Base-by-base conservation (phyloP, 2,113 vertebrate species). In the Platysteira castanea region DNA sequence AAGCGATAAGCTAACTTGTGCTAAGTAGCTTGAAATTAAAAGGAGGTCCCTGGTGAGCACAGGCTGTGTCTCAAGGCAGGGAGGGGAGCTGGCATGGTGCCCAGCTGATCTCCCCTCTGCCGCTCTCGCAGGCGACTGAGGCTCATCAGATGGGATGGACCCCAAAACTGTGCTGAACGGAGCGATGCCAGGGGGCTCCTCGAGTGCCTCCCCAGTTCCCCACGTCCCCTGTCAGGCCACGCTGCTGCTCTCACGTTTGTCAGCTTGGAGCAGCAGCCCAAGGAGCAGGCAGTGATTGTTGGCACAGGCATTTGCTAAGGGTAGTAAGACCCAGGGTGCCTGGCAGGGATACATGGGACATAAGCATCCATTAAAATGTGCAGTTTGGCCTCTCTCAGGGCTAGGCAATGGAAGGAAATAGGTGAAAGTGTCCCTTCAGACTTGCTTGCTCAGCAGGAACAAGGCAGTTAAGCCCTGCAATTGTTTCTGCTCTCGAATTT, bases 121-220 rank as follows among this genome's bases (percentile, higher is more conserved):
- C 37, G 64, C 22, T 0, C 21, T 44, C 37, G 15, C 26, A 27
- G 41, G 20, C 28, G 56, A 2, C 20, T 17, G 52, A 50, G 39
- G 20, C 1, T 1, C 2, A 0, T 60, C 35, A 9, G 22, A 12
- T 1, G 3, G 50, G 16, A 26, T 11, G 31, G 56, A 59, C 26
- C 33, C 50, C 54, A 80, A 60, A 77, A 59, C 24, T 2, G 1
- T 8, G 15, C 26, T 11, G 57, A 28, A 24, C 0, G 0, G 14
- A 33, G 37, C 1, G 1, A 16, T 60, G n/a, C 30, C 0, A 30
- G 61, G 61, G 60, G 24, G 16, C 9, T 80, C 31, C 23, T 76
- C 2, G 0, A 23, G 31, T 35, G 33, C 30, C 15, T 57, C 31
- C 46, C 28, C 14, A 9, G 21, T 5, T 64, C 41, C 57, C 30